A percentile compares a stretch with the other conserved stretches of the same genome.
Evolutionary conservation across 2,113 vertebrate genomes (phyloP).

Genomic region (Dipodomys merriami): DNA sequence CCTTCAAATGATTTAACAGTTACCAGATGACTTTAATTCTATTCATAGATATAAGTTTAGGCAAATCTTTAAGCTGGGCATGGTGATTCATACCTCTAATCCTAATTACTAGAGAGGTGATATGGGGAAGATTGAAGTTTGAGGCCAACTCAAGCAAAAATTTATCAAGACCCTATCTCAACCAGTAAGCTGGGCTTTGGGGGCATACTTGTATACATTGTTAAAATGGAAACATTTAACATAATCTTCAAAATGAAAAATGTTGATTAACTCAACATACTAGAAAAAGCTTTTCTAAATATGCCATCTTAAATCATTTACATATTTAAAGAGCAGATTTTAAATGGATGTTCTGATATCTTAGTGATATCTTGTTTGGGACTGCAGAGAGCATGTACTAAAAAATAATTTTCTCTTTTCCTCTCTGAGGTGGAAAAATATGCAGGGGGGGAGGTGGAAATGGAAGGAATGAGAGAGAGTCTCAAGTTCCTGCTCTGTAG

Average conservation of each 20-base stretch:
- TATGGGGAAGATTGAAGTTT: not conserved
- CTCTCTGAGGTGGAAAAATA: constrained; percentile 1
- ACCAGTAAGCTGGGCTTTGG: too few relatives aligned
- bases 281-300: not conserved
- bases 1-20: not conserved
- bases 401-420: not conserved
- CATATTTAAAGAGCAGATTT: constrained; percentile 24
- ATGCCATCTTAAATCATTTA: not conserved
- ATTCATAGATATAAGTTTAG: not conserved
- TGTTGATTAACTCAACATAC: not conserved
- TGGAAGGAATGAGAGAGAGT: too few relatives aligned
- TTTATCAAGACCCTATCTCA: not conserved
- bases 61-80: not conserved
- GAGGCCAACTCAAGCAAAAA: not conserved
- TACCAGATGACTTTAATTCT: not conserved
- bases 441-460: not conserved
- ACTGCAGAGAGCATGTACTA: not conserved
- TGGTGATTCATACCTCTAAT: too few relatives aligned
- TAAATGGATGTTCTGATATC: not conserved
- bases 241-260: constrained; percentile 28
- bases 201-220: too few relatives aligned
- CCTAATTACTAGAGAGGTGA: not conserved
- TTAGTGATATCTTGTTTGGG: not conserved
- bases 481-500: not conserved
- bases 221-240: too few relatives aligned